Base-by-base conservation (phyloP, 2,888 invertebrate genomes). In the Punctoribates punctum region DNA sequence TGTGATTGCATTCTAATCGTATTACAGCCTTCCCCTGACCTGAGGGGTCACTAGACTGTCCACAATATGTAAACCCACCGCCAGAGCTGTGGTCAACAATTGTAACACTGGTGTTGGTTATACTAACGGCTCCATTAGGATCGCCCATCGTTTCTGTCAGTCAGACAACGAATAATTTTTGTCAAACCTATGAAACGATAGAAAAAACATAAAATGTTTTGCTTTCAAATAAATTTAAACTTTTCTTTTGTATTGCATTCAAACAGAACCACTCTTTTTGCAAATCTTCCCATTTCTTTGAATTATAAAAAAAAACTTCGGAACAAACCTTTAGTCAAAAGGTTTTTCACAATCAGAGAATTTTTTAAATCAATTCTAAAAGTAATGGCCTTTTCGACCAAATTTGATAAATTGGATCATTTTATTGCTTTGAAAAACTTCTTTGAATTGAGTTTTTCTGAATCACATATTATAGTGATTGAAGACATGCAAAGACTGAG, bases 21-120 rank as follows among this genome's bases (percentile, higher is more conserved):
- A 70, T 70, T 38, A 70, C 42, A 23, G 20, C 23, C 70, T 70
- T 38, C 70, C 42, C 20, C 46, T 70, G 70, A 42, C 42, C 70
- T 70, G n/a, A 20, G 46, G 70, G 42, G 23, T 34, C 38, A 70
- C 23, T 34, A 62, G 62, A 34, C 3, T 20, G 38, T 20, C 70
- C 70, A 70, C 27, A 62, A 62, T 25, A 20, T 17, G 8, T 4
- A n/a, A 3, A 17, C 4, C 13, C 48, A 48, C 13, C 17, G 8
- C 38, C n/a, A 15, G 11, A 11, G 29, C 13, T 13, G 6, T 42
- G 38, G 70, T 38, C 70, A 38, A 13, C 20, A 65, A 11, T 42
- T 15, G 6, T 42, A 23, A 15, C 25, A 65, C 70, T 42, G 13
- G 38, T 70, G 20, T 20, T 70, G 70, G 13, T 27, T 60, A 27